Conservation (phyloP, 2,797 vertebrate species). For the Cuculus canorus region DNA sequence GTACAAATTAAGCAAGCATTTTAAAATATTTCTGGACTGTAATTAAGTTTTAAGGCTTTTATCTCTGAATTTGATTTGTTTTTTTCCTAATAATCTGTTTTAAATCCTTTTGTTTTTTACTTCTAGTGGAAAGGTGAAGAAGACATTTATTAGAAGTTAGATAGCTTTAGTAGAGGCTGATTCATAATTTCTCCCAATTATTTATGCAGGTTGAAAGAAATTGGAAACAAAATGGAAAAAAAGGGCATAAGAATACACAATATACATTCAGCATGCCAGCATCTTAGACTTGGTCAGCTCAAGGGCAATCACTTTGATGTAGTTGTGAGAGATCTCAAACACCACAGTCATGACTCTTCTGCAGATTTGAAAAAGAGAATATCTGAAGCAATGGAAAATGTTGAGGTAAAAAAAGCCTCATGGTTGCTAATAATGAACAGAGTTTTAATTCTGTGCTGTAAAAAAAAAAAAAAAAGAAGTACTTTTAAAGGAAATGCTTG, state of each 20-base stretch:
- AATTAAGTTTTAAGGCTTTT: neutral
- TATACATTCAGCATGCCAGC: conserved; percentile 78
- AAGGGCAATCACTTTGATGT: conserved; percentile 94
- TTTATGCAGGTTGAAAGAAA: conserved; percentile 82
- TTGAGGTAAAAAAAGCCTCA: conserved; percentile 80
- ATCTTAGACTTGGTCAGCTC: conserved; percentile 88
- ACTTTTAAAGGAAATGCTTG: neutral
- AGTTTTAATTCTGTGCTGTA: neutral
- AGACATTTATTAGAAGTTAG: neutral
- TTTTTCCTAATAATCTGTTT: neutral
- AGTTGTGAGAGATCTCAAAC: conserved; percentile 85
- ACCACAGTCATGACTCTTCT: conserved; percentile 63
- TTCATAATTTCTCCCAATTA: conserved; percentile 6
- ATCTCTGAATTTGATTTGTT: neutral
- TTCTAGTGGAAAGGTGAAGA: neutral
- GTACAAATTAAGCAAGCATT: neutral
- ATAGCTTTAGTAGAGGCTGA: neutral
- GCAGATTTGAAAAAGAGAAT: conserved; percentile 79
- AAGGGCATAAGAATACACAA: conserved; percentile 85
- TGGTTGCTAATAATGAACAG: neutral
- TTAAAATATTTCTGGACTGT: neutral
- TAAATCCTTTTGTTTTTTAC: neutral
- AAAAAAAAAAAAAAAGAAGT: neutral
- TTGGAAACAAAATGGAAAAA: conserved; percentile 80
- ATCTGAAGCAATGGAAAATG: conserved; percentile 85